Base-by-base conservation (phyloP, 2,888 invertebrate genomes). In the Acheta domesticus region DNA sequence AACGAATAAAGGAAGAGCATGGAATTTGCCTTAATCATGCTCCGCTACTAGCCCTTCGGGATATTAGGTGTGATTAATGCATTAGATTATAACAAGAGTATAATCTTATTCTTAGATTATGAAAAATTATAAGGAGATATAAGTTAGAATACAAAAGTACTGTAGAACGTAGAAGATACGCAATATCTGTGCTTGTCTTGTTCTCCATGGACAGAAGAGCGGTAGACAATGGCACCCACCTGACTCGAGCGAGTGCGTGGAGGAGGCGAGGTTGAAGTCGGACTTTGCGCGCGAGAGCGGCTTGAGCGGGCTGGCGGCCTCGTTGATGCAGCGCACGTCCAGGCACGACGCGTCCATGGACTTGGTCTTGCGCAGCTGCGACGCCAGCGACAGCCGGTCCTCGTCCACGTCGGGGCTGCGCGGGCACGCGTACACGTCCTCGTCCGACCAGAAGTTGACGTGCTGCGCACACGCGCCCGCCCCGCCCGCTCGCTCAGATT, bases 331-430 rank as follows among this genome's bases (percentile, higher is more conserved):
- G 82, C 95, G 91, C 84, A 96, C 92, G 84, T 96, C 96, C 82
- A 95, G 89, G 85, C 95, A 95, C 8, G 95, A 95, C 3, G 96
- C 96, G 85, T 96, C 96, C 87, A 96, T 94, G 82, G 96, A 95
- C 85, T 95, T 92, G 19, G 96, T 95, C 87, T 96, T 96, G 84
- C 96, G 90, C 83, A 96, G 87, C 84, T 94, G 94, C 5, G 95
- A 94, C 62, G 92, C 92, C 82, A 94, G 90, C 78, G 94, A 94
- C 74, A 92, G 90, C 73, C 91, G 87, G 85, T 94, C 94, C 78
- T 95, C 95, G 82, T 95, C 95, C 82, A 79, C 79, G 81, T 62
- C 91, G 87, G 12, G 92, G 92, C 83, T 90, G 91, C 23, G 92
- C 91, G 86, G 92, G 92, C 83, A 81, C 62, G 83, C 81, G 36